phyloP scores from a whole-genome alignment of 1,140 invertebrate species.

The Palaemon carinicauda region DNA sequence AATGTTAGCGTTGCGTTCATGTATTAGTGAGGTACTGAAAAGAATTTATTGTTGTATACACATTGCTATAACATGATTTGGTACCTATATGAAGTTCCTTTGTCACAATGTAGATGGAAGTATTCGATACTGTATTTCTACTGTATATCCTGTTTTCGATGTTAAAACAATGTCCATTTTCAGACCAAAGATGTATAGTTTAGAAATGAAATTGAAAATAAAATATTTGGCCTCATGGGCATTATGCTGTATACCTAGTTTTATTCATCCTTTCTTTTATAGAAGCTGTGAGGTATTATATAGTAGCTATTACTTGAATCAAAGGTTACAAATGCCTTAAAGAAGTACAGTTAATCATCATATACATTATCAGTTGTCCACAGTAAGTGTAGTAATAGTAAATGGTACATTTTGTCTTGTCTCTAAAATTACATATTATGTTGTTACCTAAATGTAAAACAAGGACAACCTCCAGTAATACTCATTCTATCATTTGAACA shows the following conservation, averaged over 20 bases:
- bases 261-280: not conserved
- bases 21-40: not conserved
- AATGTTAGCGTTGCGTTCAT: not conserved
- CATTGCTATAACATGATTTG: not conserved
- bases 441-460: too few relatives aligned
- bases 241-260: not conserved
- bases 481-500: too few relatives aligned
- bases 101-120: slow-evolving; percentile 18
- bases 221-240: slow-evolving; percentile 35
- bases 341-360: too few relatives aligned
- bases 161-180: slow-evolving; percentile 51
- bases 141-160: slow-evolving; percentile 45
- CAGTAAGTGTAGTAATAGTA: too few relatives aligned
- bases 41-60: not conserved
- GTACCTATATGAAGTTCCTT: not conserved
- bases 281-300: too few relatives aligned
- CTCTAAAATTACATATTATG: too few relatives aligned
- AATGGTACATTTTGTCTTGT: too few relatives aligned
- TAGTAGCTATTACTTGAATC: too few relatives aligned
- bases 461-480: too few relatives aligned
- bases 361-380: too few relatives aligned
- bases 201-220: slow-evolving; percentile 33
- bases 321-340: too few relatives aligned
- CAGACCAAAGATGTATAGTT: slow-evolving; percentile 57
- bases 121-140: slow-evolving; percentile 52